Conservation (phyloP, 2,888 invertebrate genomes). For the Cheilosia vulpina region DNA sequence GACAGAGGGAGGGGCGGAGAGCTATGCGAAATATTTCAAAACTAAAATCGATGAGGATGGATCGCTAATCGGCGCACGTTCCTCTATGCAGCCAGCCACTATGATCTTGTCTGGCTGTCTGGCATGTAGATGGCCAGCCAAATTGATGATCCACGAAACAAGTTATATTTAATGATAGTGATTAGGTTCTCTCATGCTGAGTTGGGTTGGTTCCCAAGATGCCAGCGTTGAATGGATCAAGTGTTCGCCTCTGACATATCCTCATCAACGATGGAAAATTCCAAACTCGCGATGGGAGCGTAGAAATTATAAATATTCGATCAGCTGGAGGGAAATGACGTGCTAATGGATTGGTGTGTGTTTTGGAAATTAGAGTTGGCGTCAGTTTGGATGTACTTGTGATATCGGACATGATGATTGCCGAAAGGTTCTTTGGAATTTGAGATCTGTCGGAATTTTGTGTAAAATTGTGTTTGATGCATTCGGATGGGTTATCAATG, state of each 20-base stretch:
- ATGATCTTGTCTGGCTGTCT: slow-evolving; percentile 29
- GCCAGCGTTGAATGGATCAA: slow-evolving; percentile 31
- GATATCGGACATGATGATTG: too few species aligned
- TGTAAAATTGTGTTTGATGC: too few species aligned
- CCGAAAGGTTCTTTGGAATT: too few species aligned
- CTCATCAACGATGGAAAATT: slow-evolving; percentile 34
- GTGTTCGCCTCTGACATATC: slow-evolving; percentile 67
- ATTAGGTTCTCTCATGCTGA: slow-evolving; percentile 38
- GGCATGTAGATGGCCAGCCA: slow-evolving; percentile 37
- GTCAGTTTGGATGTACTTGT: not conserved
- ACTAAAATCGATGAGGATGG: slow-evolving; percentile 35
- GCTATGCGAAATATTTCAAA: slow-evolving; percentile 25
- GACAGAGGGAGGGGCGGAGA: not conserved
- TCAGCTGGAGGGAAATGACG: slow-evolving; percentile 13
- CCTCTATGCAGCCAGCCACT: not conserved
- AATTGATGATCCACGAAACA: slow-evolving; percentile 71
- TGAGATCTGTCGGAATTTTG: too few species aligned
- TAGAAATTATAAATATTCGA: not conserved
- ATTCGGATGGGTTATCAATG: too few species aligned
- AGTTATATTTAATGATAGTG: slow-evolving; percentile 59
- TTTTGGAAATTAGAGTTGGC: not conserved
- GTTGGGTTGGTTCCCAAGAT: slow-evolving; percentile 52
- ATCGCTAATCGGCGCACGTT: slow-evolving; percentile 31
- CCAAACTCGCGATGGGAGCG: slow-evolving; percentile 38
- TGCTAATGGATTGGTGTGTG: slow-evolving; percentile 18